Evolutionary conservation across 2,797 vertebrate genomes (phyloP), one percentile per base, ranked within the genome.

Genomic region (Phoeniculus purpureus): DNA sequence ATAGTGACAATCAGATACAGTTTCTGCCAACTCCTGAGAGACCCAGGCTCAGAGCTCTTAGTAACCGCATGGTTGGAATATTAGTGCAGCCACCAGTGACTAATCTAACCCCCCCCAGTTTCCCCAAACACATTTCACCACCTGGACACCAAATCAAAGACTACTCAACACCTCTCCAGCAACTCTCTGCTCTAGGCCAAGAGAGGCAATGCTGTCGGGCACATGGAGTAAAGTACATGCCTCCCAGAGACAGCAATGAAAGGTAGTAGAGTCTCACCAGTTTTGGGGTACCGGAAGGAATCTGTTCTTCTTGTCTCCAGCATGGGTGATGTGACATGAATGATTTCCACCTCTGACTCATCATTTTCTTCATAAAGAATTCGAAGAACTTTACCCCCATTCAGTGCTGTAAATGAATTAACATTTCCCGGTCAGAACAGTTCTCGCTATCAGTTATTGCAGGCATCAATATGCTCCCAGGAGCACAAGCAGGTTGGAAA

Each of bases 281-380:
- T 98, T 96, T 98, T 98, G 78, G 98, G 98, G 78, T 98, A 98
- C 48, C 98, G 97, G 85, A 98, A 98, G 29, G 98, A 98, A 96
- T 98, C 98, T 32, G 98, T 98, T 91, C 97, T 97, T 68, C 98
- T 97, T 7, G 98, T 98, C 95, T 98, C 98, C 96, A 98, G 83
- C 98, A 98, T 96, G 56, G 98, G 98, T 0, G 98, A 98, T 5
- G 98, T 98, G 86, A 98, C 98, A 37, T 98, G 98, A 93, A 98
- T 98, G 76, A 98, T 97, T 93, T 98, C 98, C 81, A 98, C 98
- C 43, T 98, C 97, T 10, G 98, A 98, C 75, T 98, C 98, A 86
- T 98, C 98, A 1, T 98, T 98, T 95, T 98, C 98, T 94, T 98
- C 98, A 93, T 98, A 98, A 27, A 98, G 95, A 92, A 98, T 98